A percentile compares a stretch with the other conserved stretches of the same genome.
Evolutionary conservation across 2,113 vertebrate species (phyloP).

Genomic region (Microtus pennsylvanicus): DNA sequence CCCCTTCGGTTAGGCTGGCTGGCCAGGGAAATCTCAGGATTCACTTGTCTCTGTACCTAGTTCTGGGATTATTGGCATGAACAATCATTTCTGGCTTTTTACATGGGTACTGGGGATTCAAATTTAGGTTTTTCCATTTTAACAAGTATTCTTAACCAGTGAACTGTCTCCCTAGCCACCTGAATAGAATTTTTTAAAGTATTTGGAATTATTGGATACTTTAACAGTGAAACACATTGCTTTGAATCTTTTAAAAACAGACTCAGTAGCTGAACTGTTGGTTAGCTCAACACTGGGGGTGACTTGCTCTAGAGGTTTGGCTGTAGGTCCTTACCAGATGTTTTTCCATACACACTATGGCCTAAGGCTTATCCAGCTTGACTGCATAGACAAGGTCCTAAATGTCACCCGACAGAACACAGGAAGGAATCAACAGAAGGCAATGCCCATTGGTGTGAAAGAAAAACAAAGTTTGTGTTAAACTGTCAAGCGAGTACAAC

Average conservation of each 20-base stretch:
- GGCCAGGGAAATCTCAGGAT: background rate
- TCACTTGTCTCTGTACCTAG: background rate
- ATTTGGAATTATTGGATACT: background rate
- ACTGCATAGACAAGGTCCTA: constrained; percentile 33
- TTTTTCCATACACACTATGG: background rate
- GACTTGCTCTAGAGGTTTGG: constrained; percentile 21
- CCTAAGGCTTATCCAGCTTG: background rate
- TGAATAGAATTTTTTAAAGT: background rate
- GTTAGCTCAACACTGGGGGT: constrained; percentile 3
- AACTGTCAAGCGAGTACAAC: background rate
- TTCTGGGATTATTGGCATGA: background rate
- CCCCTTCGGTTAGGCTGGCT: background rate
- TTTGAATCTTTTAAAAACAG: constrained; percentile 50
- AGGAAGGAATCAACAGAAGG: background rate
- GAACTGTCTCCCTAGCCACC: background rate
- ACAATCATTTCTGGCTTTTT: background rate
- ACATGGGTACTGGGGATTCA: background rate
- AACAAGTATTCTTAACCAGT: background rate
- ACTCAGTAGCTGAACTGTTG: background rate
- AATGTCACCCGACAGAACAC: constrained; percentile 37
- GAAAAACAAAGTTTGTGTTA: constrained; percentile 22
- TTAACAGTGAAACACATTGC: constrained; percentile 48
- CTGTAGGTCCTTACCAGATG: background rate
- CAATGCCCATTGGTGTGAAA: constrained; percentile 40
- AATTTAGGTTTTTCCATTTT: background rate